Base-by-base conservation (phyloP, 2,888 invertebrate species). In the Thecophora atra region DNA sequence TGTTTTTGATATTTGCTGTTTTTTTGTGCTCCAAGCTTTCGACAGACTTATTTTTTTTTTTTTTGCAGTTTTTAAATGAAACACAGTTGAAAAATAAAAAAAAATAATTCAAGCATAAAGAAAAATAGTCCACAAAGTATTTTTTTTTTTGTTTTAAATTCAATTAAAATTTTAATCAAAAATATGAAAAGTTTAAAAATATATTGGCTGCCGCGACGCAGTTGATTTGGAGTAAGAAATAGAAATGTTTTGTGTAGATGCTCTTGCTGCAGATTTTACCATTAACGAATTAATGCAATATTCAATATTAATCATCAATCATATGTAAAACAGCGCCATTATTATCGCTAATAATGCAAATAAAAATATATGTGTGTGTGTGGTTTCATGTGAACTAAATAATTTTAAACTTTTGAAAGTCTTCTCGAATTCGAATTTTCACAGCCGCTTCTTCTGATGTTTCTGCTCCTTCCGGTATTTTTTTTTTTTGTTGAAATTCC, bases 151-250 rank as follows among this genome's bases (percentile, higher is more conserved):
- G 13, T 58, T 58, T 17, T 2, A 13, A 47, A 64, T 64, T 47
- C 64, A 64, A 64, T 44, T 26, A 19, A 64, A 44, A 64, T 8
- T 47, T 47, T 47, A 26, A 47, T 47, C 2, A 47, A 64, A 64
- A 64, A 7, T 63, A 64, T n/a, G 64, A 26, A 47, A 64, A 64
- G 21, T 24, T 21, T 64, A 6, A n/a, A 64, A 64, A 64, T 64
- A 47, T 64, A 5, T 17, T 64, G 64, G 47, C 21, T 63, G 42
- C 42, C n/a, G 21, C 26, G 44, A 21, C 21, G 17, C n/a, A 7
- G 64, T 21, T 26, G 28, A 15, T 15, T 58, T 4, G 37, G 37
- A 11, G 37, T 1, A 37, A 37, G 11, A 37, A 6, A 37, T 37
- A 21, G 3, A 15, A 54, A 21, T 54, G 5, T 42, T 42, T 63